A percentile compares a stretch with the other conserved stretches of the same genome.
Conservation (phyloP, 2,797 vertebrate species). For the Pipistrellus nathusii region DNA sequence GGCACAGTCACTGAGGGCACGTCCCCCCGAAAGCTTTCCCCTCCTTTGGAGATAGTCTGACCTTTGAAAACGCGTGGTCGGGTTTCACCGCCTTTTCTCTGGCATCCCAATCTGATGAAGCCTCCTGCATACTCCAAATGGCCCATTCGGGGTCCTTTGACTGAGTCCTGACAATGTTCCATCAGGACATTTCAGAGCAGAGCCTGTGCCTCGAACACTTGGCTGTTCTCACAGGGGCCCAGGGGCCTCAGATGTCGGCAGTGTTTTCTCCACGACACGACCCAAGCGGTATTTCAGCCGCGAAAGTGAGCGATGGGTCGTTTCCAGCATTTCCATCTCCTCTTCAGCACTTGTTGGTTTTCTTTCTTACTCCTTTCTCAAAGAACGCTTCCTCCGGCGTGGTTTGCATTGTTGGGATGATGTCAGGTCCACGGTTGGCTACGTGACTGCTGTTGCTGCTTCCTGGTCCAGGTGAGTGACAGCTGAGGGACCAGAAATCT, state of each 20-base stretch:
- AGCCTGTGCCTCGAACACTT: background rate
- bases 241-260: background rate
- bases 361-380: constrained; percentile 1
- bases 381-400: background rate
- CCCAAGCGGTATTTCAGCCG: background rate
- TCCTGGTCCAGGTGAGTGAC: background rate
- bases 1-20: background rate
- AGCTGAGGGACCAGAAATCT: background rate
- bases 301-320: background rate
- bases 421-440: background rate
- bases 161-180: constrained; percentile 50
- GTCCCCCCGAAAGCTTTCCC: background rate
- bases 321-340: constrained; percentile 7
- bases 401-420: background rate
- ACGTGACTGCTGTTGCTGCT: background rate
- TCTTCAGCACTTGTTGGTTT: background rate
- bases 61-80: constrained; percentile 65
- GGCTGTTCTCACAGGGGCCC: background rate
- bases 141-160: constrained; percentile 43
- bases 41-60: constrained; percentile 42
- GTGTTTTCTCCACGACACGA: background rate
- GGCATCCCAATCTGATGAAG: constrained; percentile 60
- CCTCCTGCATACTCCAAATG: constrained; percentile 64
- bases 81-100: constrained; percentile 51
- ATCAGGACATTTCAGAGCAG: background rate